Evolutionary conservation across 2,888 invertebrate species (phyloP), one percentile per base, ranked within the genome.

Genomic region (Hoplodrina ambigua): DNA sequence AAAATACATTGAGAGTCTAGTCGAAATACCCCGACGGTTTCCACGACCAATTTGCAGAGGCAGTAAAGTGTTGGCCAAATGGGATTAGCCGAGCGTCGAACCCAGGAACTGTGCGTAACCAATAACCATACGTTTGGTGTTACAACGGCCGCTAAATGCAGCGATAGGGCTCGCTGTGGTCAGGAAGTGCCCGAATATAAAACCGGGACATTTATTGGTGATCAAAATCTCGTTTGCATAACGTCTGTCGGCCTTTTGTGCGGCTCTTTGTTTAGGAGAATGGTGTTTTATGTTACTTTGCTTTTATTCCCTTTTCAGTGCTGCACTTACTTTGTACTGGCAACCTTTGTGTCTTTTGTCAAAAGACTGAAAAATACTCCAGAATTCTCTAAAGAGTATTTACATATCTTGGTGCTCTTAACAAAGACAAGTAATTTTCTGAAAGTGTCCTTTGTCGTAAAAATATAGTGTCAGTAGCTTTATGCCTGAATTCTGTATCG

Each of bases 51-150:
- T 79, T 78, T 82, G 68, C 74, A 46, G 66, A 72, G 63, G 71
- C 67, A 75, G 67, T 83, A 77, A 77, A 78, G 78, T 72, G 75
- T 65, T 78, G 66, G 64, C 54, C 67, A 77, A 80, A 77, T 77
- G 67, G 81, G 73, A 81, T 82, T 80, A 78, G 67, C 59, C 57
- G 80, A 82, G 56, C 72, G 74, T 79, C 80, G 82, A 84, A 79
- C 80, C 69, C 72, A 49, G 33, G 72, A 41, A 60, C 71, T 20
- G 69, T 78, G 57, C 64, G 69, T 69, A 71, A 54, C 74, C 71
- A 81, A 84, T 84, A 79, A 76, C 82, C 75, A 67, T 81, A 78
- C 30, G 54, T 81, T 84, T 72, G 69, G n/a, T 30, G 59, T 59
- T 49, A 66, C 66, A 70, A 65, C 41, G 44, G 53, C 64, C 55